Conservation (phyloP, 2,888 invertebrate genomes). For the Drosophila eohydei region DNA sequence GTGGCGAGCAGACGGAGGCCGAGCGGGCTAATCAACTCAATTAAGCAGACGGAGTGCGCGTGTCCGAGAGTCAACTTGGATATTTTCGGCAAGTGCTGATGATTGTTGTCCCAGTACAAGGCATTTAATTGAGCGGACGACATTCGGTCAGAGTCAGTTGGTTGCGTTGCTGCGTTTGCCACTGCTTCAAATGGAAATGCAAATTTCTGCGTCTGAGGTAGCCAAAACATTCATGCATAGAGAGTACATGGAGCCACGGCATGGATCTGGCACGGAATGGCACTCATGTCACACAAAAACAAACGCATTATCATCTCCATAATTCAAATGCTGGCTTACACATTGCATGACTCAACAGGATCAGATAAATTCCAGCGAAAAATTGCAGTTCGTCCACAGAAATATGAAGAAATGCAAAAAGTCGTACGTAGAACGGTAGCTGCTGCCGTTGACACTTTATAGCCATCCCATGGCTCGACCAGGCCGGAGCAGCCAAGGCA, state of each 20-base stretch:
- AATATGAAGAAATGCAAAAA: conserved; percentile 73
- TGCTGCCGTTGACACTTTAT: conserved; percentile 75
- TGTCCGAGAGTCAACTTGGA: conserved; percentile 42
- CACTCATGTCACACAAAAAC: conserved; percentile 64
- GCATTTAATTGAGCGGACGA: conserved; percentile 67
- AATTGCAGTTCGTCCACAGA: conserved; percentile 61
- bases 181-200: conserved; percentile 34
- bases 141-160: conserved; percentile 11
- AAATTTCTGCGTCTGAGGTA: conserved; percentile 40
- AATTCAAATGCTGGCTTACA: conserved; percentile 72
- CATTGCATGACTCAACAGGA: conserved; percentile 77
- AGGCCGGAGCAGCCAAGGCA: conserved; percentile 15
- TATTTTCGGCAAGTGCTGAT: conserved; percentile 53
- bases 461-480: conserved; percentile 29
- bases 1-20: conserved; percentile 11
- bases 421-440: conserved; percentile 75
- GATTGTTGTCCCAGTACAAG: conserved; percentile 59
- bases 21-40: conserved; percentile 76
- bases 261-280: conserved; percentile 40
- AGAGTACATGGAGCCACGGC: conserved; percentile 16
- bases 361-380: conserved; percentile 73
- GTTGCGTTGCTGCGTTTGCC: conserved; percentile 45
- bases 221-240: conserved; percentile 1
- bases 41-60: conserved; percentile 72
- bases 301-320: conserved; percentile 81